These are phyloP conservation scores for Apocheima hispidaria DNA, from an alignment of 2,888 invertebrate species.

Conservation along the genomic window DNA sequence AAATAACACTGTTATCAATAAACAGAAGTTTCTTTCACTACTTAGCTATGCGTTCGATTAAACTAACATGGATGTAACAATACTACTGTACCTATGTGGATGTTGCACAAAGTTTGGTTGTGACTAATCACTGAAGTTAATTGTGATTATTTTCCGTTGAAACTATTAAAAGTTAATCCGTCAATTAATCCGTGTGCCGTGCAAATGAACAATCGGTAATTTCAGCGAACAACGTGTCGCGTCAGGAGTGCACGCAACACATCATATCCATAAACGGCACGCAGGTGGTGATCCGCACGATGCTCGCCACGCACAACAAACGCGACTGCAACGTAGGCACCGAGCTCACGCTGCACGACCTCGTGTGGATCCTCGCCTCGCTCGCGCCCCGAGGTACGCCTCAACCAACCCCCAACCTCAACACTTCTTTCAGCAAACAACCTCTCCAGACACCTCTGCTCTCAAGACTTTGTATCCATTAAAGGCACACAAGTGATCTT, in stretches of 20 bases:
- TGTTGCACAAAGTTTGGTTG: conserved; percentile 14
- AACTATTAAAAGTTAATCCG: neutral
- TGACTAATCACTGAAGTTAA: conserved; percentile 12
- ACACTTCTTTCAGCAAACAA: conserved; percentile 77
- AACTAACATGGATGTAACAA: conserved; percentile 51
- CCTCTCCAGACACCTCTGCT: conserved; percentile 72
- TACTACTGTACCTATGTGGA: conserved; percentile 35
- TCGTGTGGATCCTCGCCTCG: conserved; percentile 87
- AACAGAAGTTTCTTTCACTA: conserved; percentile 58
- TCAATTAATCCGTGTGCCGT: neutral
- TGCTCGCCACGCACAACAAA: conserved; percentile 81
- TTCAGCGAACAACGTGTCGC: conserved; percentile 83
- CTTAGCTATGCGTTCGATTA: conserved; percentile 56
- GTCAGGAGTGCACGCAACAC: conserved; percentile 83
- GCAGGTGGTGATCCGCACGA: conserved; percentile 84
- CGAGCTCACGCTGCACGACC: conserved; percentile 85
- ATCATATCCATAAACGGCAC: conserved; percentile 85
- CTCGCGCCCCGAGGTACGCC: conserved; percentile 83
- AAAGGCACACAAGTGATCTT: conserved; percentile 84
- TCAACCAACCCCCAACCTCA: conserved; percentile 18
- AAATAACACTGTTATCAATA: conserved; percentile 63
- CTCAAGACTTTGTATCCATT: conserved; percentile 76
- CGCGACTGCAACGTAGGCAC: conserved; percentile 81
- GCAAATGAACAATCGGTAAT: conserved; percentile 42
- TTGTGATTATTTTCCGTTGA: neutral